phyloP scores from a whole-genome alignment of 2,888 invertebrate genomes.

The Biston betularia region DNA sequence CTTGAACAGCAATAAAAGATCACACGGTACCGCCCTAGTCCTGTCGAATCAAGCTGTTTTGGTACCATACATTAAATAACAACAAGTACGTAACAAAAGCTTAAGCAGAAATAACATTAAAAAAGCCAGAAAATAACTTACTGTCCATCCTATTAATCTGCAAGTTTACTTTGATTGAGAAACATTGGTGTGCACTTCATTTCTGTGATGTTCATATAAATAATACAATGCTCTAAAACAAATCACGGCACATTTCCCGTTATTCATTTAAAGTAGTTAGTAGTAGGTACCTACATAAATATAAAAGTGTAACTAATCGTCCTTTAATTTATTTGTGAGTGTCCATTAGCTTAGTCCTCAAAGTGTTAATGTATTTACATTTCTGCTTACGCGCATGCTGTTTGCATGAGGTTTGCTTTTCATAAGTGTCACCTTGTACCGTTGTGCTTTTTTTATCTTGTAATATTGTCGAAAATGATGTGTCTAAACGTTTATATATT shows the following conservation, averaged over 20 bases:
- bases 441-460: not conserved
- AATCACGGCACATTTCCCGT: not conserved
- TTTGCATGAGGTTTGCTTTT: constrained; percentile 1
- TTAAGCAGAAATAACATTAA: no score
- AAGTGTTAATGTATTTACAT: not conserved
- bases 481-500: not conserved
- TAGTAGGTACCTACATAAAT: not conserved
- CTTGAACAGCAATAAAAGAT: no score
- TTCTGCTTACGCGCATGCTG: constrained; percentile 6
- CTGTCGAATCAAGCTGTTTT: no score
- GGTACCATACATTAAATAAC: no score
- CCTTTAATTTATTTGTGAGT: not conserved
- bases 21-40: no score
- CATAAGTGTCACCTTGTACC: not conserved
- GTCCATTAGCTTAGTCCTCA: not conserved
- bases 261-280: not conserved
- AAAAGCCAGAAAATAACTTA: no score
- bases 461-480: not conserved
- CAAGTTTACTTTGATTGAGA: not conserved
- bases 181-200: no score
- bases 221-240: not conserved
- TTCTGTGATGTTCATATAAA: no score
- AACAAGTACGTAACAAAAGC: no score
- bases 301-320: no score
- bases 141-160: no score